Evolutionary conservation across 2,797 vertebrate species (phyloP).

Genomic region (Peromyscus eremicus): DNA sequence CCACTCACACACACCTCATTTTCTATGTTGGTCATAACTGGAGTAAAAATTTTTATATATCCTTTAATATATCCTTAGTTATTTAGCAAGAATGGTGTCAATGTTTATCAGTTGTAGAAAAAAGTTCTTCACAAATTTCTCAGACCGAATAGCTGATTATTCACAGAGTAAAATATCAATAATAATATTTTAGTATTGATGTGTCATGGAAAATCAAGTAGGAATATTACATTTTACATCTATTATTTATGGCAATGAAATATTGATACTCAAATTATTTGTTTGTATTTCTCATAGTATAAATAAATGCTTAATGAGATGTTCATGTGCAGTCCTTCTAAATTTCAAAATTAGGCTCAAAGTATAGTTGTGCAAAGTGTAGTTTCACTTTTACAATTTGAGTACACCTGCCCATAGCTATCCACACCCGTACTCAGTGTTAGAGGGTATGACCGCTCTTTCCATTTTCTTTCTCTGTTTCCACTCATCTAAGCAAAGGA

Average conservation of each 20-base stretch:
- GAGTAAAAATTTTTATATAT: not conserved
- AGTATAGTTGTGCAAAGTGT: not conserved
- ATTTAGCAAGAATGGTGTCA: conserved; percentile 4
- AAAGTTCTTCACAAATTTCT: not conserved
- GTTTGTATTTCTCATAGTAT: conserved; percentile 3
- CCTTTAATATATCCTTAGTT: conserved; percentile 1
- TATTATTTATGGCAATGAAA: conserved; percentile 37
- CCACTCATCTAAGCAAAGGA: not conserved
- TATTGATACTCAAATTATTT: conserved; percentile 23
- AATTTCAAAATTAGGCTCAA: conserved; percentile 52
- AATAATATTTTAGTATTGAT: not conserved
- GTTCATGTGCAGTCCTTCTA: not conserved
- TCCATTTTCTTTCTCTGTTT: not conserved
- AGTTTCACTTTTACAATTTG: not conserved
- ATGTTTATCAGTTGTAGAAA: not conserved
- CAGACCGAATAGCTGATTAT: not conserved
- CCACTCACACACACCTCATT: not conserved
- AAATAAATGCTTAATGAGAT: not conserved
- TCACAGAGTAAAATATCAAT: conserved; percentile 49
- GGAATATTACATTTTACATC: conserved; percentile 29
- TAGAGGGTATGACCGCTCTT: not conserved
- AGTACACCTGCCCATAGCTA: not conserved
- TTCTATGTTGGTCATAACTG: not conserved
- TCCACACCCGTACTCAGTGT: not conserved
- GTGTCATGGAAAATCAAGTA: conserved; percentile 27